Evolutionary conservation across 2,888 invertebrate species (phyloP).

Genomic region (Limulus polyphemus): DNA sequence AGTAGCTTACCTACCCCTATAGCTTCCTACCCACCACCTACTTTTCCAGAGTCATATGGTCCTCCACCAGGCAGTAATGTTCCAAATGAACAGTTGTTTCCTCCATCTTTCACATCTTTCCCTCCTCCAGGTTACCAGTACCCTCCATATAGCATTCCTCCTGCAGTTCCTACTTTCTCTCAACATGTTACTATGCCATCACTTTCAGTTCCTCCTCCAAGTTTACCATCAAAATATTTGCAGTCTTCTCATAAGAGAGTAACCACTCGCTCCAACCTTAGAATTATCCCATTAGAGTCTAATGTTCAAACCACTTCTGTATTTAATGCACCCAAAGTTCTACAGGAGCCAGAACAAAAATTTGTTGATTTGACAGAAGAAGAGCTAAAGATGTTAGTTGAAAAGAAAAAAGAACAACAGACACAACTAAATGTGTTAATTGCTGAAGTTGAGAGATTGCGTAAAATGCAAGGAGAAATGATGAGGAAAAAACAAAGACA

Average conservation of each 20-base stretch:
- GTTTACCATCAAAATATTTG: neutral
- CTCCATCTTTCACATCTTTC: too few species aligned
- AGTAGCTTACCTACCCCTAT: too few species aligned
- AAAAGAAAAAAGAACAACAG: neutral
- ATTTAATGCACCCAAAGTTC: neutral
- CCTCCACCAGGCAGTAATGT: too few species aligned
- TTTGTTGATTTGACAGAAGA: neutral
- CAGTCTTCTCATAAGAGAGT: neutral
- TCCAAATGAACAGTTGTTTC: too few species aligned
- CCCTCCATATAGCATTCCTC: neutral
- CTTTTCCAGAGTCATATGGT: neutral
- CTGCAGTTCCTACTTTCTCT: neutral
- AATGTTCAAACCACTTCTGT: neutral
- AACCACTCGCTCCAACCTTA: neutral
- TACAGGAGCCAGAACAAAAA: neutral
- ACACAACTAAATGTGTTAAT: slow-evolving; percentile 13
- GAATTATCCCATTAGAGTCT: slow-evolving; percentile 8
- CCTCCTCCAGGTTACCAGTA: too few species aligned
- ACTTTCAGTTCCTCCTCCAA: neutral
- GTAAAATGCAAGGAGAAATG: slow-evolving; percentile 32
- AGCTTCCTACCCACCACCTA: neutral
- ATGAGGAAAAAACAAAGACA: slow-evolving; percentile 31
- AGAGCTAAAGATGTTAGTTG: neutral
- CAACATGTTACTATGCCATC: neutral
- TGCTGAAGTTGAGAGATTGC: slow-evolving; percentile 29